Percentiles rank a stretch among this genome's conserved stretches.
Conservation (phyloP, 64 coral and sea anemone species). For the Pachyseris speciosa region DNA sequence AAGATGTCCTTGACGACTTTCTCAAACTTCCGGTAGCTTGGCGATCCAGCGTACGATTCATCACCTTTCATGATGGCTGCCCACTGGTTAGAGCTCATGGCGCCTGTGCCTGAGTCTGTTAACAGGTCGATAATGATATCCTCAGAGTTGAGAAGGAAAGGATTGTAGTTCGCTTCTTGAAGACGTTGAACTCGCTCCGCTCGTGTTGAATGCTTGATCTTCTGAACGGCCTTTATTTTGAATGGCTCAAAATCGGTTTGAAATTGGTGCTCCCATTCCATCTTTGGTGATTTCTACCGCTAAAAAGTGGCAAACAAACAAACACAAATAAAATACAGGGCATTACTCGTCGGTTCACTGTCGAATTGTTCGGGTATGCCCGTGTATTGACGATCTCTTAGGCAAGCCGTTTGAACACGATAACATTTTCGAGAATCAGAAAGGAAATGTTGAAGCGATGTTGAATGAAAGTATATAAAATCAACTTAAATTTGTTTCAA, state of each 20-base stretch:
- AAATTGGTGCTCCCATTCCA: slow-evolving; percentile 18
- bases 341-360: too few relatives aligned
- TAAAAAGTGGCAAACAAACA: not conserved
- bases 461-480: too few relatives aligned
- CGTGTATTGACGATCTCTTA: too few relatives aligned
- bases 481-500: too few relatives aligned
- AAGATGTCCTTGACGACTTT: slow-evolving; percentile 63
- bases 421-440: too few relatives aligned
- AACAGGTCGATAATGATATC: slow-evolving; percentile 67
- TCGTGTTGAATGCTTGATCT: slow-evolving; percentile 38
- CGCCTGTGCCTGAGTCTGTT: slow-evolving; percentile 72
- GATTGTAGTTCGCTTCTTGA: slow-evolving; percentile 61
- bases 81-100: slow-evolving; percentile 75
- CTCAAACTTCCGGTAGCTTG: slow-evolving; percentile 68
- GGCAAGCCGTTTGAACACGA: too few relatives aligned
- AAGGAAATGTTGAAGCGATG: too few relatives aligned
- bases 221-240: slow-evolving; percentile 69
- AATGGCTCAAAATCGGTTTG: slow-evolving; percentile 63
- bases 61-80: slow-evolving; percentile 70
- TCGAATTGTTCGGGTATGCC: too few relatives aligned
- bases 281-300: not conserved
- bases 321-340: not conserved
- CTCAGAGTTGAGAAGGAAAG: slow-evolving; percentile 62
- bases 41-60: slow-evolving; percentile 70
- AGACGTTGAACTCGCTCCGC: slow-evolving; percentile 44